Conservation (phyloP, 2,113 vertebrate genomes). For the Corythaeola cristata region DNA sequence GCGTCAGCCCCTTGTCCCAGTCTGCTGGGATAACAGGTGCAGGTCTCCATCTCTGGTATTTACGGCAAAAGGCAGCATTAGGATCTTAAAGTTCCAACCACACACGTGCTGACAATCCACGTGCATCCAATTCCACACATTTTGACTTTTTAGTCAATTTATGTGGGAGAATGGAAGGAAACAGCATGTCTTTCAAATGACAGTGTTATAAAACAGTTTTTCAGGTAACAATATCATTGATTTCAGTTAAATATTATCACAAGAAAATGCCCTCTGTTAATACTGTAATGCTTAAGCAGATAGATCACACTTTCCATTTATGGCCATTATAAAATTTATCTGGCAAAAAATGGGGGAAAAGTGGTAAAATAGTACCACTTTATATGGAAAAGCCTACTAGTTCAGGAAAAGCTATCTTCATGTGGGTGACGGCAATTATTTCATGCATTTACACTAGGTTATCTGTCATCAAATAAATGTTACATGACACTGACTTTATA, state of each 20-base stretch:
- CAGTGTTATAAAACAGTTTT: background rate
- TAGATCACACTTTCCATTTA: slow-evolving; percentile 40
- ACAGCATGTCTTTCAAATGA: slow-evolving; percentile 1
- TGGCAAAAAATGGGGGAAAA: slow-evolving; percentile 3
- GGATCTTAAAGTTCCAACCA: background rate
- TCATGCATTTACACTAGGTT: background rate
- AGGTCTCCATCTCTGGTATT: background rate
- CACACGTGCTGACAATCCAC: background rate
- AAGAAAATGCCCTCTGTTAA: background rate
- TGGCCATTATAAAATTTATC: slow-evolving; percentile 32
- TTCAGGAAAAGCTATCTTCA: slow-evolving; percentile 8
- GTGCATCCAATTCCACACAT: background rate
- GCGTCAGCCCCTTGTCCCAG: background rate
- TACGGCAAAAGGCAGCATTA: background rate
- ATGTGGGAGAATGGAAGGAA: background rate
- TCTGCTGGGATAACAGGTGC: background rate
- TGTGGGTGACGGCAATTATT: background rate
- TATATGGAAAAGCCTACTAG: slow-evolving; percentile 10
- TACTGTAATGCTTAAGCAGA: slow-evolving; percentile 26
- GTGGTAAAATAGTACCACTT: slow-evolving; percentile 28
- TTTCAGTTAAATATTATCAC: slow-evolving; percentile 5
- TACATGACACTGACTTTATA: background rate
- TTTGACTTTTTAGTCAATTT: background rate
- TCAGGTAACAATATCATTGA: slow-evolving; percentile 12
- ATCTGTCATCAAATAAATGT: background rate